Base-by-base conservation (phyloP, 2,888 invertebrate genomes). In the Nomada fucata region DNA sequence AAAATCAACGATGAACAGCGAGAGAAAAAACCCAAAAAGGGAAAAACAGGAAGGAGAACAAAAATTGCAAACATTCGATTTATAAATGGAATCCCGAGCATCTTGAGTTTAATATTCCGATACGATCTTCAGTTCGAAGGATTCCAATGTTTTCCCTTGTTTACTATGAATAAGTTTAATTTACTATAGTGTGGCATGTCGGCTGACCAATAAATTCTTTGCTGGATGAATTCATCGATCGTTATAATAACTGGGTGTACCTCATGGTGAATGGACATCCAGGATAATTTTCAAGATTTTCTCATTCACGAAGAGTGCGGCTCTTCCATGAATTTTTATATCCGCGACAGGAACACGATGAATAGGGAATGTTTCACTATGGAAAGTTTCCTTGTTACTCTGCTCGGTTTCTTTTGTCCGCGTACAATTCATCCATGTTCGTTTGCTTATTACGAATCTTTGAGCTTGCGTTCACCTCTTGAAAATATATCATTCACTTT, bases 321-420 rank as follows among this genome's bases (percentile, higher is more conserved):
- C 7, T 26, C 1, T 53, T 53, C 67, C 23, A 0, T 23, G 5
- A 15, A 23, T 23, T 65, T 74, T 60, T 61, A 26, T 29, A 74
- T 67, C n/a, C 52, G 18, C 52, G 18, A 13, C 47, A 59, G 29
- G 15, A 55, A 20, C 57, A 23, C 42, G 57, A 73, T 57, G 63
- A 63, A 72, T 55, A 13, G 47, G n/a, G 63, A 50, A 72, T 64
- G 23, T 47, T 72, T 76, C 47, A 26, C 23, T 47, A 55, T 57
- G 55, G 57, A 64, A 76, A 76, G 73, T 71, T 63, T 76, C 63
- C 71, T 50, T 55, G 61, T 72, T 63, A 64, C 72, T 63, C 13
- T 23, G 64, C 20, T 15, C 53, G 26, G 20, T 13, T 4, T n/a
- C 26, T n/a, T 55, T n/a, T 11, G 42, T 55, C 9, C 18, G 36